These are phyloP conservation scores for Parazoanthus atlanticus DNA, from an alignment of 92 coral and sea anemone genomes.

Conservation along the genomic window DNA sequence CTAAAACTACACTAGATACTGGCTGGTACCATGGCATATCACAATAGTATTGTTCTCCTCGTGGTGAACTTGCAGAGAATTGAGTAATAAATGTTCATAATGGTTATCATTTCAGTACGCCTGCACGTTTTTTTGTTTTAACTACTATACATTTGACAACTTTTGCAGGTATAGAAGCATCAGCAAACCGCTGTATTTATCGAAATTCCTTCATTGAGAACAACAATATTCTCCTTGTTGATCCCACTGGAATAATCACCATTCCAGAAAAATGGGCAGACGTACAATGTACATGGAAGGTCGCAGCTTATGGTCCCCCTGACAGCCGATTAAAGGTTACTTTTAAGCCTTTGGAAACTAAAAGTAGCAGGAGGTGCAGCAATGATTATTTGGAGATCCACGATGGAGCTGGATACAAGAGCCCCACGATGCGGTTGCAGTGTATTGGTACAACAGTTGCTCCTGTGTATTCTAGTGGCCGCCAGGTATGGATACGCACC, in stretches of 20 bases:
- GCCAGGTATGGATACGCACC: conserved; percentile 31
- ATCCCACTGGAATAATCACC: conserved; percentile 25
- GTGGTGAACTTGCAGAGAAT: too few species aligned
- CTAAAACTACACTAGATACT: too few species aligned
- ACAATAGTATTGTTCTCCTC: too few species aligned
- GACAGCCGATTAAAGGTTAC: conserved; percentile 8
- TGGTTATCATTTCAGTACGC: too few species aligned
- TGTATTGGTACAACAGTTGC: conserved; percentile 25
- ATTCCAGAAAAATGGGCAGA: neutral
- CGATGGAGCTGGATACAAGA: conserved; percentile 34
- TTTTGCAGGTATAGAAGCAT: neutral
- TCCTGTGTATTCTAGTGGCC: conserved; percentile 12
- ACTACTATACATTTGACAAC: too few species aligned
- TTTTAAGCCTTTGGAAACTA: conserved; percentile 7
- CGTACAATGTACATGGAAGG: conserved; percentile 27
- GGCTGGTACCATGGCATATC: too few species aligned
- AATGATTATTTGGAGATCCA: conserved; percentile 28
- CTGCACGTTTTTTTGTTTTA: too few species aligned
- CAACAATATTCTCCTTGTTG: conserved; percentile 24
- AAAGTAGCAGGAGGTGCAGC: conserved; percentile 1
- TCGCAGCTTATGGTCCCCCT: conserved; percentile 1
- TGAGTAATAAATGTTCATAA: too few species aligned
- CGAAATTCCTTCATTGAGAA: conserved; percentile 31
- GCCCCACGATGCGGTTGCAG: neutral
- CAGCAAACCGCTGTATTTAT: conserved; percentile 8